Base-by-base conservation (phyloP, 1,140 invertebrate species). In the Parapsyche elsis region DNA sequence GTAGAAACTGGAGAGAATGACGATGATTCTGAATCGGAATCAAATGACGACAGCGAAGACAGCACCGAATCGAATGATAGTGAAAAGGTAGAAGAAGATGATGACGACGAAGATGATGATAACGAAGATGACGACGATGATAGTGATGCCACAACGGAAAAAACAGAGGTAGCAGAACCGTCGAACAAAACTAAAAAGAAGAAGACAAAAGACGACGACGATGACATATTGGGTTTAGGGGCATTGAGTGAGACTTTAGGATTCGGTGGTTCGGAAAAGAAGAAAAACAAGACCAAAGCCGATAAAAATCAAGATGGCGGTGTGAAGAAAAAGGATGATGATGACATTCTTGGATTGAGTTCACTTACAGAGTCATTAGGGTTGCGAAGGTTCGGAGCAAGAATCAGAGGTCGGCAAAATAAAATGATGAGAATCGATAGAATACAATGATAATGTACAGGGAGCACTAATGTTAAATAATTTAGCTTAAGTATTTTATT, bases 371-470 rank as follows among this genome's bases (percentile, higher is more conserved):
- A 81, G 16, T 45, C 81, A 10, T 74, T 83, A 38, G 82, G 80
- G 26, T 80, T 81, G n/a, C 10, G 81, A 10, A 81, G 77, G 19
- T 81, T 83, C 16, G 79, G 79, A n/a, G 61, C 75, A n/a, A 81
- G 79, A 71, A 19, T n/a, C 71, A 86, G 86, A 80, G 85, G 87
- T 84, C 86, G 88, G 84, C 87, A 88, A 86, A 89, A 89, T 83
- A 89, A 89, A 87, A 89, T 89, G 88, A 88, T 89, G 87, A 86
- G 85, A 23, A 85, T 86, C 14, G 84, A 88, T 78, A 87, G 87
- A 86, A 85, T 86, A 70, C 81, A 85, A 76, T 85, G 82, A 86
- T 83, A 76, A 81, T 82, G 71, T 83, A 84, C 24, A 67, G 64
- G 64, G 61, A 84, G 71, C 82, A 81, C 75, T 86, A 76, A 24